Evolutionary conservation across 1,140 invertebrate species (phyloP).

Genomic region (Diachasmimorpha longicaudata): DNA sequence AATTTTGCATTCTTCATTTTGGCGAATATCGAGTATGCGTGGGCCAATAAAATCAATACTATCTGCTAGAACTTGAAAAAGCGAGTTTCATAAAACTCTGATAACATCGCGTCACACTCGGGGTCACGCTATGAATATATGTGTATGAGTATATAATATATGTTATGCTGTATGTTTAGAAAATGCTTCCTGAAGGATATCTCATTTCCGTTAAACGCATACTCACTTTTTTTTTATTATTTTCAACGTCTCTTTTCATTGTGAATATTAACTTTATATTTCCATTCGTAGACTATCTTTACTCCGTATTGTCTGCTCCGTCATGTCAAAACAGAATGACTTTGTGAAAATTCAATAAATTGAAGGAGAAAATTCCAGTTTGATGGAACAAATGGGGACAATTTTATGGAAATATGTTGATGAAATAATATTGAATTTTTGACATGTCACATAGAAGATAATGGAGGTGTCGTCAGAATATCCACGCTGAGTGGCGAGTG

Average conservation of each 20-base stretch:
- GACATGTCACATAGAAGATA: neutral
- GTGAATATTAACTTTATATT: neutral
- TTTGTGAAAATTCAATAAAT: no score
- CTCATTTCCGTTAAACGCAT: neutral
- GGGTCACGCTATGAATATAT: neutral
- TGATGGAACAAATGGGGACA: no score
- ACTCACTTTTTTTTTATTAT: neutral
- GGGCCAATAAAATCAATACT: neutral
- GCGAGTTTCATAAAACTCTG: neutral
- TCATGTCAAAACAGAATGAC: no score
- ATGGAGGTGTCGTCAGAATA: neutral
- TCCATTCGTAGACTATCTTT: neutral
- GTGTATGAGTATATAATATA: neutral
- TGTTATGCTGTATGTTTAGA: neutral
- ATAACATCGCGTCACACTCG: neutral
- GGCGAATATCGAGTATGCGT: no score
- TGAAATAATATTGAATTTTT: neutral
- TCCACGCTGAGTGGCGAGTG: neutral
- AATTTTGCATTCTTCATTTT: no score
- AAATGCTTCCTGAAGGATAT: slow-evolving; percentile 2
- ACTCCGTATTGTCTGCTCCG: no score
- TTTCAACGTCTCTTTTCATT: neutral
- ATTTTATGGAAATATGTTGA: neutral
- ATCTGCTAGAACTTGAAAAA: neutral
- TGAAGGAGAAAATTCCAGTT: no score